phyloP scores from a whole-genome alignment of 2,797 vertebrate genomes.

The Loriculus beryllinus region DNA sequence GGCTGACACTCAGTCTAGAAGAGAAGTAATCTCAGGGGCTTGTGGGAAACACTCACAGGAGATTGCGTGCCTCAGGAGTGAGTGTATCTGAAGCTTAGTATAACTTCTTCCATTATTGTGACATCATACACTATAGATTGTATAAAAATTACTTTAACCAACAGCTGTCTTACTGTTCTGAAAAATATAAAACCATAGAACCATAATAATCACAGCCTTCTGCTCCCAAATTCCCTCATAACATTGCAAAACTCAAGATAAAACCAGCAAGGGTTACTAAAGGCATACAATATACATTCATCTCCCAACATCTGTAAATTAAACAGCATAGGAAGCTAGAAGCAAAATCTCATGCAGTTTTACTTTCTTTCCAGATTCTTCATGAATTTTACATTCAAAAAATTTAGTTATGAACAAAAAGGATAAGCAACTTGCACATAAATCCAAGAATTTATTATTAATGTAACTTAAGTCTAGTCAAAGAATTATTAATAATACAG shows the following conservation, averaged over 20 bases:
- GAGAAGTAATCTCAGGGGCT: not conserved
- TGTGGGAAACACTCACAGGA: not conserved
- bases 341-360: not conserved
- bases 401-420: not conserved
- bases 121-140: not conserved
- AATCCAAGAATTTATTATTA: not conserved
- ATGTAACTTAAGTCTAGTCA: not conserved
- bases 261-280: not conserved
- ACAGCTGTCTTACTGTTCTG: not conserved
- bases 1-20: not conserved
- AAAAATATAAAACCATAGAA: not conserved
- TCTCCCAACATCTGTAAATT: not conserved
- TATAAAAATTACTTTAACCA: not conserved
- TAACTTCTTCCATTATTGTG: not conserved
- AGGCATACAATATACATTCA: rapidly evolving
- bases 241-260: not conserved
- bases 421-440: not conserved
- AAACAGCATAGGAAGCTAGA: not conserved
- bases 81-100: not conserved
- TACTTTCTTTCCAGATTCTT: not conserved
- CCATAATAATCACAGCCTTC: not conserved
- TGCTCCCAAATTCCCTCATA: rapidly evolving
- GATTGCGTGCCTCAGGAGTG: not conserved
- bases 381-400: not conserved
- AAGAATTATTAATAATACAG: not conserved